Percentiles rank a stretch among this genome's conserved stretches.
phyloP scores from a whole-genome alignment of 2,888 invertebrate species.

The Pardosa pseudoannulata region DNA sequence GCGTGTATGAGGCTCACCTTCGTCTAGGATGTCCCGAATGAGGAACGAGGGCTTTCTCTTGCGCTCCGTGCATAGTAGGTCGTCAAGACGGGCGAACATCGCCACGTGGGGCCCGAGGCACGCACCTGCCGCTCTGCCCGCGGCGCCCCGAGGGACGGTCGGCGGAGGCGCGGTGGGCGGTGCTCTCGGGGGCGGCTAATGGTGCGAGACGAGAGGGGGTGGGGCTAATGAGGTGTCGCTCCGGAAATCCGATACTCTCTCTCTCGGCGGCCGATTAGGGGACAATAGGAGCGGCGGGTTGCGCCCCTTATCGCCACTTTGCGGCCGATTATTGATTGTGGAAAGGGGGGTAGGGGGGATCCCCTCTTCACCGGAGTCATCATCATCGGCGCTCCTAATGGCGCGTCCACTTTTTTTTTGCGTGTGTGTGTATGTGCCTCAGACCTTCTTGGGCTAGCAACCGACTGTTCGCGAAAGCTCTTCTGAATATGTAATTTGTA shows the following conservation, averaged over 20 bases:
- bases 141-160: neutral
- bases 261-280: neutral
- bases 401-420: too few relatives aligned
- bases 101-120: neutral
- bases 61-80: neutral
- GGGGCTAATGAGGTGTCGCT: neutral
- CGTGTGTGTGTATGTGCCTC: too few relatives aligned
- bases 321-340: neutral
- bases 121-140: neutral
- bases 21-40: slow-evolving; percentile 1
- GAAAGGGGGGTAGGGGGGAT: too few relatives aligned
- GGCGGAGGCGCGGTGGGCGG: neutral
- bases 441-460: too few relatives aligned
- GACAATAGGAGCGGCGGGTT: neutral
- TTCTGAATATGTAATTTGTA: too few relatives aligned
- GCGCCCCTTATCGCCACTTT: neutral
- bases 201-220: neutral
- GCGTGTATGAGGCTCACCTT: neutral
- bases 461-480: too few relatives aligned
- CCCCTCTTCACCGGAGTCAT: neutral
- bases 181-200: neutral
- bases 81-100: neutral
- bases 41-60: neutral
- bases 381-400: too few relatives aligned
- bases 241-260: neutral